Conservation (phyloP, 1,140 invertebrate species). For the Spodoptera litura region DNA sequence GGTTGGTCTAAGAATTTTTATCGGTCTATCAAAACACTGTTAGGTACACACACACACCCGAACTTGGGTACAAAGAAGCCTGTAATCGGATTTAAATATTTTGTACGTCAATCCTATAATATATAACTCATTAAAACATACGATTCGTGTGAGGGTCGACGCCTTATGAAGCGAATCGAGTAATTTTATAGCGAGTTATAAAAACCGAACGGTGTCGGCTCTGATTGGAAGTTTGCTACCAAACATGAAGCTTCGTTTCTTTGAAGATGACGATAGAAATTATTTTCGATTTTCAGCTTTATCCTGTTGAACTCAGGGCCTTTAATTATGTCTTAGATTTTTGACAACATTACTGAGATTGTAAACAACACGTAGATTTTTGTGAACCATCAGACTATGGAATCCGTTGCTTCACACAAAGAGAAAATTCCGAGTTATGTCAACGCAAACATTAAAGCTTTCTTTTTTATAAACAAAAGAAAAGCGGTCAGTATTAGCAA, state of each 20-base stretch:
- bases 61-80: constrained; percentile 21
- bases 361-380: too few relatives aligned
- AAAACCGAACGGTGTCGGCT: constrained; percentile 56
- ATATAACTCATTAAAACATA: constrained; percentile 56
- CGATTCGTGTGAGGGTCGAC: constrained; percentile 55
- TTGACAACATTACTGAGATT: too few relatives aligned
- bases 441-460: constrained; percentile 29
- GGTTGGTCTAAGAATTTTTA: constrained; percentile 37
- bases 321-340: too few relatives aligned
- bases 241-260: background rate
- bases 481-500: constrained; percentile 13
- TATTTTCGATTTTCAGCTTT: too few relatives aligned
- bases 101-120: constrained; percentile 58
- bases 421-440: constrained; percentile 36
- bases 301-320: too few relatives aligned
- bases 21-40: constrained; percentile 20
- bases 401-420: background rate
- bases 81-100: constrained; percentile 64
- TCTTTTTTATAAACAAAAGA: constrained; percentile 47
- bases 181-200: constrained; percentile 66
- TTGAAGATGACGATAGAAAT: too few relatives aligned
- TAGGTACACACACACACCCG: constrained; percentile 28
- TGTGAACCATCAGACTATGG: background rate
- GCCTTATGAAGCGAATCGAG: constrained; percentile 59
- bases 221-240: constrained; percentile 44